Evolutionary conservation across 1,140 invertebrate genomes (phyloP).

Genomic region (Pseudomyrmex flavicornis): DNA sequence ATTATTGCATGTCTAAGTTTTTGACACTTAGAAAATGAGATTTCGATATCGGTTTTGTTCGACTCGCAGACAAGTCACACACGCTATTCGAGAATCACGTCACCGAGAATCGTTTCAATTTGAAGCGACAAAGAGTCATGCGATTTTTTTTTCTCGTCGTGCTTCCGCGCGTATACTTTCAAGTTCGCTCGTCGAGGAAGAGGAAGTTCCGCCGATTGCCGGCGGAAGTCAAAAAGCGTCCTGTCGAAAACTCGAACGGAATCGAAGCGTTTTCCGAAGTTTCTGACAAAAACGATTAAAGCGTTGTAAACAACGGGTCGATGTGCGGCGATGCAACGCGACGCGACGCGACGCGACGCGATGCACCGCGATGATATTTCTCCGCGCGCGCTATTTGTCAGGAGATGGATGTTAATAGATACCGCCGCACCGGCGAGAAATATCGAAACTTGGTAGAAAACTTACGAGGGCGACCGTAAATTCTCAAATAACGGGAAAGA

Average conservation of each 20-base stretch:
- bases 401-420: slow-evolving; percentile 61
- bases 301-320: slow-evolving; percentile 57
- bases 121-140: slow-evolving; percentile 42
- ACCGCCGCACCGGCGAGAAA: slow-evolving; percentile 51
- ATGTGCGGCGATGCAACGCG: slow-evolving; percentile 21
- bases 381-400: slow-evolving; percentile 50
- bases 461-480: slow-evolving; percentile 54
- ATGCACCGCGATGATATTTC: slow-evolving; percentile 52
- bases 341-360: slow-evolving; percentile 37
- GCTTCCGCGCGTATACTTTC: slow-evolving; percentile 28
- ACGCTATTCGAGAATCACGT: slow-evolving; percentile 42
- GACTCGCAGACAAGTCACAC: slow-evolving; percentile 1
- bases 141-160: slow-evolving; percentile 22
- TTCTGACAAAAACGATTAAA: slow-evolving; percentile 62
- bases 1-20: slow-evolving; percentile 35
- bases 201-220: slow-evolving; percentile 44
- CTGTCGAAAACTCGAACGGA: slow-evolving; percentile 46
- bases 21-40: slow-evolving; percentile 49
- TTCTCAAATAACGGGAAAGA: slow-evolving; percentile 54
- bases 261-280: slow-evolving; percentile 54
- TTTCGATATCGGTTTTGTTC: slow-evolving; percentile 57
- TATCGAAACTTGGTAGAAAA: slow-evolving; percentile 60
- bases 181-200: slow-evolving; percentile 45
- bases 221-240: slow-evolving; percentile 53
- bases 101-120: slow-evolving; percentile 62